phyloP scores from a whole-genome alignment of 1,140 invertebrate genomes.

The Pachypeltis micranthus region DNA sequence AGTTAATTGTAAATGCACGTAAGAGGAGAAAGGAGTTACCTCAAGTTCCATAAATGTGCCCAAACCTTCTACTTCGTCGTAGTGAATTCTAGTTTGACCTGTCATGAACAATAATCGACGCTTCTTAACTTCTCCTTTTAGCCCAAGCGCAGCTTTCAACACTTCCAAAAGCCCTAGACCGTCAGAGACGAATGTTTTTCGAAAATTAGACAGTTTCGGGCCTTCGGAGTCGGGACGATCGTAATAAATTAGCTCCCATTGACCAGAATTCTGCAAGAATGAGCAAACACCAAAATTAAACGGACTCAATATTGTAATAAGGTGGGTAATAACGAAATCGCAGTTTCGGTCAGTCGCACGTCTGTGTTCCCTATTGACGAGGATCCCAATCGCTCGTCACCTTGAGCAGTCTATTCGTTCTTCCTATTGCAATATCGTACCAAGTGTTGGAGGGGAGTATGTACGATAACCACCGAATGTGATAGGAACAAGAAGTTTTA shows the following conservation, averaged over 20 bases:
- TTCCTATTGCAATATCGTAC: too few species aligned
- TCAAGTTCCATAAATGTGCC: constrained; percentile 85
- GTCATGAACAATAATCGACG: constrained; percentile 59
- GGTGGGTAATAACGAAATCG: constrained; percentile 10
- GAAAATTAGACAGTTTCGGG: constrained; percentile 48
- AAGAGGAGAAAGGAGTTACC: too few species aligned
- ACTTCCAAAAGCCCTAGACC: constrained; percentile 37
- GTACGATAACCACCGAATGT: too few species aligned
- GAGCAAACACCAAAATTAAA: constrained; percentile 18
- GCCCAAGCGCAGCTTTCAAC: constrained; percentile 45
- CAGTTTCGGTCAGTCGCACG: constrained; percentile 4
- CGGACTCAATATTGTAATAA: neutral
- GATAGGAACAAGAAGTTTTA: too few species aligned
- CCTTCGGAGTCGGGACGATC: constrained; percentile 52
- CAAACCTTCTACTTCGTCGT: constrained; percentile 68
- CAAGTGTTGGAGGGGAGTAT: too few species aligned
- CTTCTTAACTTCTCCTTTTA: constrained; percentile 57
- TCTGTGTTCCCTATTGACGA: too few species aligned
- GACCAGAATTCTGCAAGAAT: constrained; percentile 26
- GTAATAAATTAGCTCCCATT: constrained; percentile 62
- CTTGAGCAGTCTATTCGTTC: too few species aligned
- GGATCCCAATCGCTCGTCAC: too few species aligned
- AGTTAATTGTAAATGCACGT: too few species aligned
- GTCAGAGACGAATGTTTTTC: constrained; percentile 31
- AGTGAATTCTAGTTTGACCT: constrained; percentile 75